Conservation (phyloP, 2,888 invertebrate species). For the Poecilus cupreus region DNA sequence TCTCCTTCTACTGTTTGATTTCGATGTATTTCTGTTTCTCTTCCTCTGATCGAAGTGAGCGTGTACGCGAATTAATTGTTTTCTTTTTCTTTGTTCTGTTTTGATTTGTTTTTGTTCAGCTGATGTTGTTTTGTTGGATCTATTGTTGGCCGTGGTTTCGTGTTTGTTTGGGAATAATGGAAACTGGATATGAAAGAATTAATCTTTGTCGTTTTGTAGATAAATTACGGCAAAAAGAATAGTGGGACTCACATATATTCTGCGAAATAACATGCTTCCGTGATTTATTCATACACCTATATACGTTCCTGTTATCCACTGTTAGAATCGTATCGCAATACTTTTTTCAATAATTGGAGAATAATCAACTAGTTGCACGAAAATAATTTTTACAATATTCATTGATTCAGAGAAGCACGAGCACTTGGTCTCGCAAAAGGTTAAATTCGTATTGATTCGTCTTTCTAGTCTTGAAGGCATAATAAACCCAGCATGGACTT, state of each 20-base stretch:
- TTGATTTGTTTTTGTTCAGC: constrained; percentile 55
- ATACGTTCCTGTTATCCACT: background rate
- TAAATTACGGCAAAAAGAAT: constrained; percentile 36
- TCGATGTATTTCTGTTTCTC: constrained; percentile 7
- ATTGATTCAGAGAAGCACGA: too few species aligned
- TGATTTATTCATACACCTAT: constrained; percentile 13
- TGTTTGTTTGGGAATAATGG: constrained; percentile 52
- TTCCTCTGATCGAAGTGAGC: constrained; percentile 44
- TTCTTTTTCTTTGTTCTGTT: constrained; percentile 55
- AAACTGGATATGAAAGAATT: constrained; percentile 58
- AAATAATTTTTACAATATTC: background rate
- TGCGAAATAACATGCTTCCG: constrained; percentile 39
- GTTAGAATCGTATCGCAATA: background rate
- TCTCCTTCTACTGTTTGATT: constrained; percentile 32
- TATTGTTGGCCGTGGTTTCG: constrained; percentile 44
- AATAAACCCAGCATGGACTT: too few species aligned
- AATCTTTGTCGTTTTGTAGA: constrained; percentile 53
- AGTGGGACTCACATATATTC: constrained; percentile 29
- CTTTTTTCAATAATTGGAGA: background rate
- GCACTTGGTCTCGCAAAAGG: too few species aligned
- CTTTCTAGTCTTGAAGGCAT: too few species aligned
- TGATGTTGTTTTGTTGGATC: constrained; percentile 46
- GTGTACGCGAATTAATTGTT: constrained; percentile 56
- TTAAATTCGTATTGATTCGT: too few species aligned
- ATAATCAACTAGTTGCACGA: background rate